phyloP scores from a whole-genome alignment of 2,888 invertebrate genomes.

The Nomada ferruginata region DNA sequence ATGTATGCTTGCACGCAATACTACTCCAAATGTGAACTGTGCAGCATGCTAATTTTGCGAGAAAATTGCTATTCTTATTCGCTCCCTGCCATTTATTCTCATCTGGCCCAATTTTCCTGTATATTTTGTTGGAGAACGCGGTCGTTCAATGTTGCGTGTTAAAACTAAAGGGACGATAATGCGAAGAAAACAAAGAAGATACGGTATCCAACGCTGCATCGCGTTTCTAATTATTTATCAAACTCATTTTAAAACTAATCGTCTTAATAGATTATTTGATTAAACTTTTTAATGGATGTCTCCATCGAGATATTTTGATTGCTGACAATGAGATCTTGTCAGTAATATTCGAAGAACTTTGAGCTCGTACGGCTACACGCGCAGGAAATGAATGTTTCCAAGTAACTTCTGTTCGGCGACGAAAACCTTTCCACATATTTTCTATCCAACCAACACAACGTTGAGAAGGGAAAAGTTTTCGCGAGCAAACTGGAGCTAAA shows the following conservation, averaged over 20 bases:
- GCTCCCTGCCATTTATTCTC: not conserved
- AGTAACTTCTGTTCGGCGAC: conserved; percentile 22
- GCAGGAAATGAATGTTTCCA: conserved; percentile 23
- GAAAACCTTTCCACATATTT: conserved; percentile 37
- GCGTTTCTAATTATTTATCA: not conserved
- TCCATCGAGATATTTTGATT: not conserved
- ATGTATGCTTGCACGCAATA: not conserved
- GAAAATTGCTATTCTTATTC: conserved; percentile 34
- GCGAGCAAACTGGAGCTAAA: conserved; percentile 8
- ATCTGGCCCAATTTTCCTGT: not conserved
- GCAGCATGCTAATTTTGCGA: conserved; percentile 36
- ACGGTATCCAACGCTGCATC: not conserved
- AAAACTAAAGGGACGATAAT: not conserved
- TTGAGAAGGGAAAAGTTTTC: not conserved
- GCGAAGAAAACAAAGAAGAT: conserved; percentile 4
- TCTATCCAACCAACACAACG: not conserved
- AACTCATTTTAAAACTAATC: not conserved
- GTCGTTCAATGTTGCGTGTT: not conserved
- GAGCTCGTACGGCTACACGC: not conserved
- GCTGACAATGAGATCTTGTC: not conserved
- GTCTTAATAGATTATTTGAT: conserved; percentile 35
- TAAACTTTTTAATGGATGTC: not conserved
- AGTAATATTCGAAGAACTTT: not conserved
- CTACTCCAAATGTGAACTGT: not conserved
- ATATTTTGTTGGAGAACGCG: conserved; percentile 14